phyloP scores from a whole-genome alignment of 2,888 invertebrate species.

The Luffia ferchaultella region DNA sequence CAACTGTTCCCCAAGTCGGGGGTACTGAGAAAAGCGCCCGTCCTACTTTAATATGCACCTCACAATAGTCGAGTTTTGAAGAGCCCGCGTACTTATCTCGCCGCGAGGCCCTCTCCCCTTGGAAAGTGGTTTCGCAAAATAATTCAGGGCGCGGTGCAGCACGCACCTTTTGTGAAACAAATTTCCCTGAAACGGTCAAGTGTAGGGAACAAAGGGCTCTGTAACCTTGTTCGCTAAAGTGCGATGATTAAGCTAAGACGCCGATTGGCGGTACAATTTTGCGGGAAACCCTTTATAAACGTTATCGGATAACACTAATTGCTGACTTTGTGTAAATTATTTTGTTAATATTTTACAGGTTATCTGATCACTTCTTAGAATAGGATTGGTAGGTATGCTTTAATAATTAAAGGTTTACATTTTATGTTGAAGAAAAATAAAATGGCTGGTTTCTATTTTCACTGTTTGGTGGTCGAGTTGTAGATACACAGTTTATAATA shows the following conservation, averaged over 20 bases:
- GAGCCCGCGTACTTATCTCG: conserved; percentile 53
- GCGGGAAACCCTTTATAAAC: neutral
- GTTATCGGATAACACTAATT: neutral
- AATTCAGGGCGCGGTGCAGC: conserved; percentile 1
- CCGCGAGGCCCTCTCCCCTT: conserved; percentile 39
- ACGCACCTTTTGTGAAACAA: conserved; percentile 19
- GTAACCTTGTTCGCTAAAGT: conserved; percentile 31
- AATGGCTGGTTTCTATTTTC: too few species aligned
- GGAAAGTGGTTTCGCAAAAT: conserved; percentile 20
- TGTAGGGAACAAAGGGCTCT: conserved; percentile 46
- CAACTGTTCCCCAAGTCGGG: conserved; percentile 26
- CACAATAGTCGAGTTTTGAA: conserved; percentile 56
- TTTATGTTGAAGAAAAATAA: too few species aligned
- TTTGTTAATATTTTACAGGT: too few species aligned
- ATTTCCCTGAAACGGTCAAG: conserved; percentile 40
- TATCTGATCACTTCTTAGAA: too few species aligned
- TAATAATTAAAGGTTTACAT: too few species aligned
- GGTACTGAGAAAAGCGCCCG: conserved; percentile 30
- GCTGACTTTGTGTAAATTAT: too few species aligned
- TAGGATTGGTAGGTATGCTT: too few species aligned
- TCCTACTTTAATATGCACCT: conserved; percentile 55
- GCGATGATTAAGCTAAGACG: conserved; percentile 17
- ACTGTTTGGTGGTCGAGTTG: too few species aligned
- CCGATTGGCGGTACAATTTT: neutral
- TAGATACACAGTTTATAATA: too few species aligned